Conservation (phyloP, 1,140 invertebrate genomes). For the Aphelenchoides fujianensis region DNA sequence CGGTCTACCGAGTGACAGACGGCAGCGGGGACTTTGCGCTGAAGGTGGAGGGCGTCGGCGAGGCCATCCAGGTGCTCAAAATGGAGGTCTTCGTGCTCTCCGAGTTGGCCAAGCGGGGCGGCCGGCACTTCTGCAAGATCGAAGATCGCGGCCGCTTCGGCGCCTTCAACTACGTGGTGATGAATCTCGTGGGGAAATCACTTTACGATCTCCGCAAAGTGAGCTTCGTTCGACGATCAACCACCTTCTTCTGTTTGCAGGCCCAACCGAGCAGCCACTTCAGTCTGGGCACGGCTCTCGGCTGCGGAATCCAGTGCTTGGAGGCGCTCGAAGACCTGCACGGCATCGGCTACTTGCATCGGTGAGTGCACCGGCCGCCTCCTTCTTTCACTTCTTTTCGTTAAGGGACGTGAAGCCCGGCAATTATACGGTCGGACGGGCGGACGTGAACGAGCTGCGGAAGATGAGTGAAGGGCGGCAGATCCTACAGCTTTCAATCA, state of each 20-base stretch:
- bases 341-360: slow-evolving; percentile 53
- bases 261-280: slow-evolving; percentile 27
- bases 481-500: slow-evolving; percentile 17
- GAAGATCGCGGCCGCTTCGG: slow-evolving; percentile 28
- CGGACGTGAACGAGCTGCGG: slow-evolving; percentile 45
- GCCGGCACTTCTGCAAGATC: slow-evolving; percentile 34
- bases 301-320: slow-evolving; percentile 47
- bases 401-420: slow-evolving; percentile 53
- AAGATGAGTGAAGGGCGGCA: slow-evolving; percentile 31
- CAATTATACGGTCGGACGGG: slow-evolving; percentile 53
- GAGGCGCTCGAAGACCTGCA: slow-evolving; percentile 53
- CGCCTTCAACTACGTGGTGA: slow-evolving; percentile 30
- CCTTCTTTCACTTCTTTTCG: too few species aligned
- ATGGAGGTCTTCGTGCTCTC: slow-evolving; percentile 53
- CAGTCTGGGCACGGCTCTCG: slow-evolving; percentile 40
- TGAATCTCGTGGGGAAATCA: slow-evolving; percentile 31
- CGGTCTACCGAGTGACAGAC: not conserved
- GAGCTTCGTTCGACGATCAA: too few species aligned
- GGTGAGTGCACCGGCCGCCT: too few species aligned
- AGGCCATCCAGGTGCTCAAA: slow-evolving; percentile 44
- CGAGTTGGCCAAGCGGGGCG: slow-evolving; percentile 42
- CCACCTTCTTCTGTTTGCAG: too few species aligned
- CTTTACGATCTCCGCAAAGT: slow-evolving; percentile 14
- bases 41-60: slow-evolving; percentile 34
- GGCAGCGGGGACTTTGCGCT: not conserved